Evolutionary conservation across 2,797 vertebrate genomes (phyloP).

Genomic region (Limosa lapponica): DNA sequence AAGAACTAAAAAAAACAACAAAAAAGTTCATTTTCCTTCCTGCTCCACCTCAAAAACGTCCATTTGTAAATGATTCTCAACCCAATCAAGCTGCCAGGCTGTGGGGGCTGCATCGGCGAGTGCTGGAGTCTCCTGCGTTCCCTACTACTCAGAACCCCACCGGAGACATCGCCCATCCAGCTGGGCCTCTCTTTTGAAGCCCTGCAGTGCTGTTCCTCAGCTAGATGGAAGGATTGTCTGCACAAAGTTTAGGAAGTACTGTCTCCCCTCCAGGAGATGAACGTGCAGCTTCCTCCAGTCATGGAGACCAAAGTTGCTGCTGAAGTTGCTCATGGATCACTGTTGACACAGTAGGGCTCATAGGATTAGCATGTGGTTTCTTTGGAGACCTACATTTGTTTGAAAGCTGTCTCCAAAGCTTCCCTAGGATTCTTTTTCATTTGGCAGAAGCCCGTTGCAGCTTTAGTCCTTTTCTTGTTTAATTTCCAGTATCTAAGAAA

Average conservation of each 20-base stretch:
- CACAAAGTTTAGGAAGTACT: not conserved
- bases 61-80: not conserved
- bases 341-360: not conserved
- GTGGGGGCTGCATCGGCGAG: accelerated
- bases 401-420: slow-evolving; percentile 12
- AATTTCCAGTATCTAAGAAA: slow-evolving; percentile 30
- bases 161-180: accelerated
- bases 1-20: not conserved
- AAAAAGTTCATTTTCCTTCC: not conserved
- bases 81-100: not conserved
- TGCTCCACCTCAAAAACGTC: not conserved
- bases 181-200: not conserved
- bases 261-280: not conserved
- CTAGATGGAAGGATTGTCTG: not conserved
- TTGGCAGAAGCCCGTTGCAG: not conserved
- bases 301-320: not conserved
- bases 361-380: not conserved
- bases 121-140: not conserved
- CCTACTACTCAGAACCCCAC: not conserved
- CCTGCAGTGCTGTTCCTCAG: not conserved
- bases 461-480: slow-evolving; percentile 14
- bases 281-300: accelerated
- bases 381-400: slow-evolving; percentile 15
- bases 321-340: not conserved
- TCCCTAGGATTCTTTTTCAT: slow-evolving; percentile 14